These are phyloP conservation scores for Atethmia centrago DNA, from an alignment of 2,888 invertebrate species.

Conservation along the genomic window DNA sequence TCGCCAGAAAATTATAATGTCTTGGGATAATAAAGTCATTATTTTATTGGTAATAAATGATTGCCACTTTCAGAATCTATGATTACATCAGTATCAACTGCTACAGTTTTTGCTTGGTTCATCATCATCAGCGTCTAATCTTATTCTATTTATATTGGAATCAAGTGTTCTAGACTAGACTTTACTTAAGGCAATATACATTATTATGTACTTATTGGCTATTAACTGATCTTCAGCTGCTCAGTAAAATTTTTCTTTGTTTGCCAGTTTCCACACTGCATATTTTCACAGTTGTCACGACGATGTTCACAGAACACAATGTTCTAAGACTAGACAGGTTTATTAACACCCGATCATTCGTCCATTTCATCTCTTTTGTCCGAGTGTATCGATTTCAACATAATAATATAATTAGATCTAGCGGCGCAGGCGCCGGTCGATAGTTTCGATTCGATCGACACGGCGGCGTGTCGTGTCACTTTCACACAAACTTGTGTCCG, in stretches of 20 bases:
- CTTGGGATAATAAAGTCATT: slow-evolving; percentile 14
- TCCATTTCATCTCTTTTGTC: background rate
- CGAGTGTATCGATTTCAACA: slow-evolving; percentile 34
- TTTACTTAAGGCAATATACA: background rate
- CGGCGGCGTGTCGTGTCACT: slow-evolving; percentile 46
- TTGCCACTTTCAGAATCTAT: background rate
- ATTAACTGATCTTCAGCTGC: background rate
- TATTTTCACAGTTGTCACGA: background rate
- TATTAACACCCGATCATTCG: background rate
- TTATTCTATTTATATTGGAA: slow-evolving; percentile 5
- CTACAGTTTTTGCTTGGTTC: slow-evolving; percentile 2
- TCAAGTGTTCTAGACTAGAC: background rate
- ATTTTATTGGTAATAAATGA: background rate
- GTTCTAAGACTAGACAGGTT: background rate
- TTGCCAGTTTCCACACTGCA: background rate
- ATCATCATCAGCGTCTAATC: slow-evolving; percentile 9
- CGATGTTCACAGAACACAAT: background rate
- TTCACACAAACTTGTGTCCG: slow-evolving; percentile 49
- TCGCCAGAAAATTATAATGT: too few species aligned
- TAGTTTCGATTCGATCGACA: slow-evolving; percentile 32
- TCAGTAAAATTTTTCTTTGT: too few species aligned
- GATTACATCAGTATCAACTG: background rate
- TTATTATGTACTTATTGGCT: background rate
- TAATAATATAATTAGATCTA: slow-evolving; percentile 23
- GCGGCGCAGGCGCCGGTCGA: slow-evolving; percentile 23